Evolutionary conservation across 2,113 vertebrate species (phyloP).

Genomic region (Nothocercus nigrocapillus): DNA sequence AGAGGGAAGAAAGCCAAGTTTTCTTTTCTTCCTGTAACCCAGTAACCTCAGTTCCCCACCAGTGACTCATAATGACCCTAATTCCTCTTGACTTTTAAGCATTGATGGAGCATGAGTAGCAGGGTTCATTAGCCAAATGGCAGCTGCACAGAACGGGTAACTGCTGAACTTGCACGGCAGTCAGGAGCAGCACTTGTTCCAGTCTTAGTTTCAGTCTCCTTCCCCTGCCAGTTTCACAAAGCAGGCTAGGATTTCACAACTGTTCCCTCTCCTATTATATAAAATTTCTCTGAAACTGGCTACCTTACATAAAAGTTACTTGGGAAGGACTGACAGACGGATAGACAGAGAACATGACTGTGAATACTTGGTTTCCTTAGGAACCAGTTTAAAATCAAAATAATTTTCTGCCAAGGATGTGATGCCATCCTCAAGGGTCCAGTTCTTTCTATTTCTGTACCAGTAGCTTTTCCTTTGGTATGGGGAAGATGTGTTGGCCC

Average conservation of each 20-base stretch:
- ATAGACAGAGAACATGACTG: constrained; percentile 7
- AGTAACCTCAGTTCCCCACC: background rate
- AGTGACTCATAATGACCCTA: background rate
- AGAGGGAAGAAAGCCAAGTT: background rate
- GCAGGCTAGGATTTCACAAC: background rate
- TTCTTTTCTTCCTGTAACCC: background rate
- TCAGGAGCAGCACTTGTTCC: background rate
- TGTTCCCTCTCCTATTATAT: background rate
- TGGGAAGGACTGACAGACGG: constrained; percentile 18
- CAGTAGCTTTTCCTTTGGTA: background rate
- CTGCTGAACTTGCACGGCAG: background rate
- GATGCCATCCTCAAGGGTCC: background rate
- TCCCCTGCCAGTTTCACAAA: background rate
- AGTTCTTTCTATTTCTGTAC: background rate
- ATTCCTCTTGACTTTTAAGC: background rate
- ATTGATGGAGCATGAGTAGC: background rate
- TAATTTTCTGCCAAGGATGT: background rate
- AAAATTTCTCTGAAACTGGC: background rate
- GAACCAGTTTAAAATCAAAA: constrained; percentile 44
- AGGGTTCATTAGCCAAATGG: background rate
- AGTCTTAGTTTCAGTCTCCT: background rate
- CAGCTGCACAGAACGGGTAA: background rate
- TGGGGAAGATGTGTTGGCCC: background rate
- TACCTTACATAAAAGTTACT: background rate
- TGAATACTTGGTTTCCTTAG: constrained; percentile 47